Percentiles rank a stretch among this genome's conserved stretches.
Conservation (phyloP, 2,797 vertebrate species). For the Vultur gryphus region DNA sequence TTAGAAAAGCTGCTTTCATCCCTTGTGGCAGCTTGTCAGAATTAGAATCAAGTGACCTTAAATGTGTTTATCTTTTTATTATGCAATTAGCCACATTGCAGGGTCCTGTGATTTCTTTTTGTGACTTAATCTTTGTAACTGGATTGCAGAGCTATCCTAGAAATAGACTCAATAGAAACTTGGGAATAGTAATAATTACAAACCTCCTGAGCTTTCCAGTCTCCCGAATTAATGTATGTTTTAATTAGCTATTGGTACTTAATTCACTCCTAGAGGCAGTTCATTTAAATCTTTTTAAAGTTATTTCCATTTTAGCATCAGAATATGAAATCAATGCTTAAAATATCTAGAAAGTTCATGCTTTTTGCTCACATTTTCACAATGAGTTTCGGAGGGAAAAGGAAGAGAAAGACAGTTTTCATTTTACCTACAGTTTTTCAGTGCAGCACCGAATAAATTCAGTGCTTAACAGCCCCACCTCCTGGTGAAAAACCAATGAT, state of each 20-base stretch:
- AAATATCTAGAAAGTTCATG: slow-evolving; percentile 5
- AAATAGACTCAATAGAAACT: slow-evolving; percentile 25
- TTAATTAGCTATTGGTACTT: slow-evolving; percentile 51
- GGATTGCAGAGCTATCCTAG: slow-evolving; percentile 11
- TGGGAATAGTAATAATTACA: slow-evolving; percentile 57
- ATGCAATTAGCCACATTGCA: background rate
- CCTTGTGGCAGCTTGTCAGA: slow-evolving; percentile 11
- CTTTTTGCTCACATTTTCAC: background rate
- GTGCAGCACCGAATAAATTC: background rate
- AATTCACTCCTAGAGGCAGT: slow-evolving; percentile 11
- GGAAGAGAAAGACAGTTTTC: background rate
- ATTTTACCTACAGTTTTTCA: background rate
- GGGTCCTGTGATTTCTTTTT: background rate
- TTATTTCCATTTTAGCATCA: background rate
- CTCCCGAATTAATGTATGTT: slow-evolving; percentile 33
- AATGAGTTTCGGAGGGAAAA: background rate
- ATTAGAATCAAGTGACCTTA: slow-evolving; percentile 15
- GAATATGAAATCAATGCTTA: background rate
- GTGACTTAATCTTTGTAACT: background rate
- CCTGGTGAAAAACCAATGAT: slow-evolving; percentile 20
- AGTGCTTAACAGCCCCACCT: slow-evolving; percentile 63
- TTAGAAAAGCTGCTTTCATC: background rate
- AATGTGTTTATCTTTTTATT: background rate
- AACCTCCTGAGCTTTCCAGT: slow-evolving; percentile 35
- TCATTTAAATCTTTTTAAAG: background rate